Base-by-base conservation (phyloP, 1,140 invertebrate genomes). In the Acromyrmex charruanus region DNA sequence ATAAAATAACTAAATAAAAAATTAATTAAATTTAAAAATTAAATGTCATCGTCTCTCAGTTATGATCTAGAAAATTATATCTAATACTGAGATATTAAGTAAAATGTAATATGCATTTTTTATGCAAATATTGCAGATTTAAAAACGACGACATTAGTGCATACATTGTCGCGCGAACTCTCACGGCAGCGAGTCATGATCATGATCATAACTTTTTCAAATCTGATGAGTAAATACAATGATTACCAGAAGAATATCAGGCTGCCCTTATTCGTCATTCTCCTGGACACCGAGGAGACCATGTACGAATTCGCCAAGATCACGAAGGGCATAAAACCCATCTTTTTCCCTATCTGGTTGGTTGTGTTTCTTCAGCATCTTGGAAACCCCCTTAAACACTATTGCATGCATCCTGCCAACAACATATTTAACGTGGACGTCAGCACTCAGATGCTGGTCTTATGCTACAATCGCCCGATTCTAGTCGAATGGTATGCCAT, bases 401-500 rank as follows among this genome's bases (percentile, higher is more conserved):
- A 87, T 59, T 93, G 92, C 61, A 31, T 16, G 12, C 31, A 68
- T 25, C 89, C 91, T 2, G 28, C 14, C 2, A 72, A 58, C 5
- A 92, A 92, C 55, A 31, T 80, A 49, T 89, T 92, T 53, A 68
- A 87, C 59, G 35, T 93, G 0, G 58, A 44, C 12, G 90, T 92
- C 68, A 68, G 87, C 51, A 92, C 92, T 16, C 87, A 90, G 35
- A 91, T 92, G 90, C 16, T 93, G 25, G 80, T 92, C 0, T 25
- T 90, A 3, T 92, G 92, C 35, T 89, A 89, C n/a, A n/a, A 82
- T 25, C 31, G 77, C 12, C 71, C 74, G 7, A 18, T 81, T 2
- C 9, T 93, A 4, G 69, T 69, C 0, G 92, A 93, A 21, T 93
- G 92, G 92, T 93, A 91, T 58, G 63, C 86, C 7, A 12, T 89